Evolutionary conservation across 64 coral and sea anemone species (phyloP).

Genomic region (Montipora capricornis): DNA sequence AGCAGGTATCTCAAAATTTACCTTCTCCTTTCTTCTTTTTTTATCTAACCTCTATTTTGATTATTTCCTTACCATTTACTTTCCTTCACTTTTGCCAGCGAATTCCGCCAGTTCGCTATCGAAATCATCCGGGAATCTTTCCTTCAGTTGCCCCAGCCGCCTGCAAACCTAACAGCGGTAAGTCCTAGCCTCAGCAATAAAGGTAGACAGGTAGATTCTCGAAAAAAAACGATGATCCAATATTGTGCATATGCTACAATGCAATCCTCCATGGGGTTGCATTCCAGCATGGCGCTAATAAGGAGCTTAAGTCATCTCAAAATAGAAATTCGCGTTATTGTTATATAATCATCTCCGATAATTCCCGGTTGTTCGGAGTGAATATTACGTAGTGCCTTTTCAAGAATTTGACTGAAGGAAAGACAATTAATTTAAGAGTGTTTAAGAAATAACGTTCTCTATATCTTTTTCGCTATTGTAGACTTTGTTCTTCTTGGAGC

Average conservation of each 20-base stretch:
- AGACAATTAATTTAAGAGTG: too few relatives aligned
- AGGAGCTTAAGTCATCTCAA: too few relatives aligned
- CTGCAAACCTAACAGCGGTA: conserved; percentile 81
- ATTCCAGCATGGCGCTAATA: too few relatives aligned
- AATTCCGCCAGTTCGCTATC: conserved; percentile 90
- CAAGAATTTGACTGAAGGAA: too few relatives aligned
- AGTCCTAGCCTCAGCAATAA: neutral
- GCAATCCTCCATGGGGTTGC: too few relatives aligned
- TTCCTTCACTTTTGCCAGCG: conserved; percentile 55
- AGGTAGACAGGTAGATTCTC: too few relatives aligned
- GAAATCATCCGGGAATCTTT: conserved; percentile 83
- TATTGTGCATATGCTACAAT: too few relatives aligned
- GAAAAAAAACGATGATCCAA: too few relatives aligned
- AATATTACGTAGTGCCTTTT: too few relatives aligned
- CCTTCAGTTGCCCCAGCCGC: conserved; percentile 82
- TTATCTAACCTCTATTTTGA: neutral
- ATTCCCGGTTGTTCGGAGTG: too few relatives aligned
- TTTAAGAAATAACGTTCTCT: neutral
- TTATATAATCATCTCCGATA: too few relatives aligned
- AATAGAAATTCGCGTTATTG: too few relatives aligned
- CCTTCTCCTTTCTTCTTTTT: neutral
- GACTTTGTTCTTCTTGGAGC: conserved; percentile 87
- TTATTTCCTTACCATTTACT: neutral
- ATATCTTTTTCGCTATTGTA: neutral
- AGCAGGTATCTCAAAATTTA: conserved; percentile 43